Evolutionary conservation across 2,797 vertebrate genomes (phyloP).

Genomic region (Myiotriccus ornatus): DNA sequence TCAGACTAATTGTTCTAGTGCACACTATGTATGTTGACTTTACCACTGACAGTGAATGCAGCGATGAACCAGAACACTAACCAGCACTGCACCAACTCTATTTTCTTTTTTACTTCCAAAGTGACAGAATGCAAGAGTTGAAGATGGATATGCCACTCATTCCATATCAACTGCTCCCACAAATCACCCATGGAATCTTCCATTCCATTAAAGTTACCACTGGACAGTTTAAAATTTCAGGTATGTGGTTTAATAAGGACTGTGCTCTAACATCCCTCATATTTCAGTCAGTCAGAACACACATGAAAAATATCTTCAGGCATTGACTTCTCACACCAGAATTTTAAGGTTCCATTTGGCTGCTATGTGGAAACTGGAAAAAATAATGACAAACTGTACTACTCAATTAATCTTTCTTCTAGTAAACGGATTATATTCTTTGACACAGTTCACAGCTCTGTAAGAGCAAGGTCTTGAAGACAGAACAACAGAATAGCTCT

Average conservation of each 20-base stretch:
- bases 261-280: background rate
- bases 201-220: background rate
- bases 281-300: background rate
- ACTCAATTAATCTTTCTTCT: slow-evolving; percentile 16
- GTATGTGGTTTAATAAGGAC: background rate
- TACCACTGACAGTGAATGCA: background rate
- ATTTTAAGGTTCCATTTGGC: background rate
- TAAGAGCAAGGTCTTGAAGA: slow-evolving; percentile 12
- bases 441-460: slow-evolving; percentile 41
- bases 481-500: background rate
- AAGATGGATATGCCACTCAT: background rate
- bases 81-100: background rate
- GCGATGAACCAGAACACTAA: background rate
- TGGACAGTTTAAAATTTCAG: background rate
- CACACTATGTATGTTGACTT: background rate
- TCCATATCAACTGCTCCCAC: background rate
- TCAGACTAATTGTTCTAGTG: background rate
- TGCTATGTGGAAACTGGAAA: background rate
- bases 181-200: background rate
- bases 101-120: background rate
- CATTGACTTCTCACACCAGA: background rate
- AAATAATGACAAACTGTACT: slow-evolving; percentile 27
- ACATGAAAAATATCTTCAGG: background rate
- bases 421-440: background rate
- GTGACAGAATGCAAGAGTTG: background rate